These are phyloP conservation scores for Lindbergichthys nudifrons DNA, from an alignment of 2,797 vertebrate species.

Conservation along the genomic window DNA sequence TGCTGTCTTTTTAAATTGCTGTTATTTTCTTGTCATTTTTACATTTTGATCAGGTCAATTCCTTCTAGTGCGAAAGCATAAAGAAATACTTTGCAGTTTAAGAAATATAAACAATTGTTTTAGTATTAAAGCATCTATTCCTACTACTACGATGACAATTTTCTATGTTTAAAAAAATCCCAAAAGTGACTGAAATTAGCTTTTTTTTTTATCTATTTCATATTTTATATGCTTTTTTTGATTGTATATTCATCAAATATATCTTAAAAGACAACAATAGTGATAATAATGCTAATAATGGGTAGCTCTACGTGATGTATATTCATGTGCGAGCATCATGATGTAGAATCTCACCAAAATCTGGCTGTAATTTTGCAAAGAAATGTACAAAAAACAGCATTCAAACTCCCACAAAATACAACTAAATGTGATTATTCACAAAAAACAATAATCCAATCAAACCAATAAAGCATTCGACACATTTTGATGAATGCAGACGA, in stretches of 20 bases:
- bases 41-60: background rate
- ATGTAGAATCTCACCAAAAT: background rate
- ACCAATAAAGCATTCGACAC: conserved; percentile 7
- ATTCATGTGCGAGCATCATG: background rate
- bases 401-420: background rate
- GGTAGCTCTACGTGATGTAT: background rate
- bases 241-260: too few species aligned
- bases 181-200: too few species aligned
- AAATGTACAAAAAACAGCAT: background rate
- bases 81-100: background rate
- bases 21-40: conserved; percentile 17
- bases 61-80: background rate
- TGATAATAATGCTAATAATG: background rate
- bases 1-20: background rate
- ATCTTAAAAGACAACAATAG: background rate
- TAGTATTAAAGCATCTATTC: too few species aligned
- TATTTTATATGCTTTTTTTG: too few species aligned
- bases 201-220: too few species aligned
- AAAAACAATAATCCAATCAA: conserved; percentile 14
- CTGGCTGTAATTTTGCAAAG: background rate
- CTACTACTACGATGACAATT: too few species aligned
- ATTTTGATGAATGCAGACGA: conserved; percentile 6
- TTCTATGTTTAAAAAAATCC: too few species aligned
- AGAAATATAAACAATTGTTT: too few species aligned
- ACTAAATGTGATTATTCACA: background rate